Percentiles rank a stretch among this genome's conserved stretches.
phyloP scores from a whole-genome alignment of 53 echinoderm and acorn worm genomes.

The Echinometra lucunter region DNA sequence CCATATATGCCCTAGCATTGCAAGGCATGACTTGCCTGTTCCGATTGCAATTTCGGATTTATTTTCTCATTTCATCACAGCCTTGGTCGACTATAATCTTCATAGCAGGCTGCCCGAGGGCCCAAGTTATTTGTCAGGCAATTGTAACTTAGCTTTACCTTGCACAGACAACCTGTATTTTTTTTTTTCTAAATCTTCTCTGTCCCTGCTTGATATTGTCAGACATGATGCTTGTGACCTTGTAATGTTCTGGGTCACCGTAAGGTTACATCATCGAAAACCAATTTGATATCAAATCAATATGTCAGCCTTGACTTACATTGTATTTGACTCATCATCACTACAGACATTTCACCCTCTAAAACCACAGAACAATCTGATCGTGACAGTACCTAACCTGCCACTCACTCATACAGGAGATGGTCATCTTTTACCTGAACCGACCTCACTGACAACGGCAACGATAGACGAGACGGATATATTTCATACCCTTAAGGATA shows the following conservation, averaged over 20 bases:
- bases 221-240: not conserved
- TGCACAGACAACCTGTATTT: slow-evolving; percentile 9
- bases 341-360: not conserved
- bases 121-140: slow-evolving; percentile 52
- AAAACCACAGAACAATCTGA: not conserved
- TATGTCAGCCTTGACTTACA: slow-evolving; percentile 33
- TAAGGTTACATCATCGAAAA: slow-evolving; percentile 26
- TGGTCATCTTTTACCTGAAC: slow-evolving; percentile 44
- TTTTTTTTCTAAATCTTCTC: not conserved
- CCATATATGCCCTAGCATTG: slow-evolving; percentile 41
- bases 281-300: not conserved
- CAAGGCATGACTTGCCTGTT: slow-evolving; percentile 58
- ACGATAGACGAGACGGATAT: too few relatives aligned
- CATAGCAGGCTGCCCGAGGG: slow-evolving; percentile 47
- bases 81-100: slow-evolving; percentile 47
- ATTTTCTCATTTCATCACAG: slow-evolving; percentile 65
- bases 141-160: slow-evolving; percentile 46
- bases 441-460: too few relatives aligned
- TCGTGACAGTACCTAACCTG: slow-evolving; percentile 8
- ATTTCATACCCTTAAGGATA: too few relatives aligned
- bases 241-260: slow-evolving; percentile 21
- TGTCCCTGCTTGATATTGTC: not conserved
- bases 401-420: not conserved
- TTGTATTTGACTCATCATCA: slow-evolving; percentile 30
- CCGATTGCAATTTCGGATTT: slow-evolving; percentile 66